Percentiles rank a stretch among this genome's conserved stretches.
Evolutionary conservation across 2,797 vertebrate genomes (phyloP).

Genomic region (Myotis planiceps): DNA sequence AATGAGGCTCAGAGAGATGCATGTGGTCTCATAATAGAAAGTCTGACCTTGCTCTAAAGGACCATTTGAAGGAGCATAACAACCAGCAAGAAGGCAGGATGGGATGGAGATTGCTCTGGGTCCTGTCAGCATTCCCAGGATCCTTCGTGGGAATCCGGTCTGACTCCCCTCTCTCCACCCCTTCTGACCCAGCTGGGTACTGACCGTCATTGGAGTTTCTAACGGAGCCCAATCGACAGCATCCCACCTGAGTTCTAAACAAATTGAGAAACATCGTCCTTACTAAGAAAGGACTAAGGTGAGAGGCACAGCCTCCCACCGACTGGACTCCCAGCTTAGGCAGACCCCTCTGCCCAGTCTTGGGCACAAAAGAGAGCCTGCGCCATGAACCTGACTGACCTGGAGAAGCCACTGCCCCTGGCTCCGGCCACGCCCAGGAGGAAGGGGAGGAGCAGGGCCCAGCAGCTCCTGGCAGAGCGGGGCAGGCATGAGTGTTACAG

Average conservation of each 20-base stretch:
- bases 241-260: neutral
- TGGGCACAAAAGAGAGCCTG: neutral
- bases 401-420: neutral
- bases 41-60: neutral
- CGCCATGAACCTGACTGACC: fast-evolving
- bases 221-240: neutral
- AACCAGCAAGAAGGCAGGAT: neutral
- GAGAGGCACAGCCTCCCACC: neutral
- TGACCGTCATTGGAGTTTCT: neutral
- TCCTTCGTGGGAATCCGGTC: neutral
- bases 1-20: neutral
- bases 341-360: neutral
- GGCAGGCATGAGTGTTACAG: neutral
- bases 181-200: neutral
- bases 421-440: too few relatives aligned
- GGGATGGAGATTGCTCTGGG: neutral
- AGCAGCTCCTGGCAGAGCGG: neutral
- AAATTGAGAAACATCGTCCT: neutral
- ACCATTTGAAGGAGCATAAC: neutral
- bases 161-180: neutral
- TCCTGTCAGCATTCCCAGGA: neutral
- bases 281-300: neutral
- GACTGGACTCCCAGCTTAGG: neutral
- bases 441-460: too few relatives aligned
- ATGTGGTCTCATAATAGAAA: neutral